Conservation (phyloP, 2,888 invertebrate species). For the Venusia cambrica region DNA sequence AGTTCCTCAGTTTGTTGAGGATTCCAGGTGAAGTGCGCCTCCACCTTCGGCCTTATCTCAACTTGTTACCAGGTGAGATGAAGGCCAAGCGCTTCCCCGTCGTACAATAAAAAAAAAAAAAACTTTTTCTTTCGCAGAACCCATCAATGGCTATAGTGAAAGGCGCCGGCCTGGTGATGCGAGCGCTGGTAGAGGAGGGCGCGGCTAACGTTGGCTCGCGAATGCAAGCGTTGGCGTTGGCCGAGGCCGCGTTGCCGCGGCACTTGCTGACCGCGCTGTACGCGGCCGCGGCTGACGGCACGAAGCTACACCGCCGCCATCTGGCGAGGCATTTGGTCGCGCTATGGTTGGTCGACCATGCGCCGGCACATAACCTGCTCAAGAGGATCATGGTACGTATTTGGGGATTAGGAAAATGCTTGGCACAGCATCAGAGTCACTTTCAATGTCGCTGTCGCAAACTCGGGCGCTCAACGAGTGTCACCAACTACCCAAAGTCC, state of each 20-base stretch:
- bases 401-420: too few relatives aligned
- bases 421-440: too few relatives aligned
- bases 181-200: constrained; percentile 98
- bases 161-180: constrained; percentile 98
- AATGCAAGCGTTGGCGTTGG: constrained; percentile 97
- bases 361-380: constrained; percentile 93
- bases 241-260: constrained; percentile 96
- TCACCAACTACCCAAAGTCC: too few relatives aligned
- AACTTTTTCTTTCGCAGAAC: constrained; percentile 83
- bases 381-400: constrained; percentile 89
- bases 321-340: constrained; percentile 95
- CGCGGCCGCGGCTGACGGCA: constrained; percentile 81
- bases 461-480: too few relatives aligned
- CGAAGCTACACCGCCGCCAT: constrained; percentile 92
- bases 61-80: too few relatives aligned
- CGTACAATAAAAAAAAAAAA: too few relatives aligned
- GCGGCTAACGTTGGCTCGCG: constrained; percentile 93
- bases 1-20: too few relatives aligned
- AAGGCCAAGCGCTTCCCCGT: too few relatives aligned
- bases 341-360: constrained; percentile 97
- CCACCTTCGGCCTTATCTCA: too few relatives aligned
- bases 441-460: too few relatives aligned
- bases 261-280: constrained; percentile 96
- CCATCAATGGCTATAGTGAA: constrained; percentile 99
- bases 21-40: too few relatives aligned